Percentiles rank a stretch among this genome's conserved stretches.
phyloP scores from a whole-genome alignment of 2,888 invertebrate species.

The Smittia sp. region DNA sequence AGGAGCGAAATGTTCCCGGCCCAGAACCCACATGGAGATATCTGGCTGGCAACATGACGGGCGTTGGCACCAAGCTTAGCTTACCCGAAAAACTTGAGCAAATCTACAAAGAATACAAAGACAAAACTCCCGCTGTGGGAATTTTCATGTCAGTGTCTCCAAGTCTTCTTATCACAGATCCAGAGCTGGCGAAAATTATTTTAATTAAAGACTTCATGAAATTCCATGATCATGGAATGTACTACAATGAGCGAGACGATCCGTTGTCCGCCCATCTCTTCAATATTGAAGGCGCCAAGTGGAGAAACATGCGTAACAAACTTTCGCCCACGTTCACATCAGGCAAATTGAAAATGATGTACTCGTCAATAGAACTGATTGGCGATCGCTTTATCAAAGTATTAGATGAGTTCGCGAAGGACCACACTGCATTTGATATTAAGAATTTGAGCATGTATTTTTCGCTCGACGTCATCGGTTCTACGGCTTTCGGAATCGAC shows the following conservation, averaged over 20 bases:
- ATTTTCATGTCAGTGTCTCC: conserved; percentile 42
- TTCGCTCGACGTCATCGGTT: conserved; percentile 45
- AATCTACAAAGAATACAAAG: conserved; percentile 42
- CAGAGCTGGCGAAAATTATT: conserved; percentile 43
- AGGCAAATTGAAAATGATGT: conserved; percentile 47
- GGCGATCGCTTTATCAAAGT: conserved; percentile 42
- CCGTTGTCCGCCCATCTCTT: conserved; percentile 43
- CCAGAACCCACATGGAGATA: conserved; percentile 41
- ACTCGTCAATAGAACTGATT: conserved; percentile 45
- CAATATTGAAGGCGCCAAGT: conserved; percentile 43
- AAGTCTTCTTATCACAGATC: conserved; percentile 39
- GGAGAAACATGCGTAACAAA: conserved; percentile 43
- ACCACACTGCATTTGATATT: background rate
- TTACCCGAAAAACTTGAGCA: background rate
- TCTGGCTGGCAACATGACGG: conserved; percentile 43
- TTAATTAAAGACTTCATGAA: conserved; percentile 42
- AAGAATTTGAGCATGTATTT: conserved; percentile 33
- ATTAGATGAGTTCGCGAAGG: conserved; percentile 20
- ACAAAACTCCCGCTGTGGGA: conserved; percentile 42
- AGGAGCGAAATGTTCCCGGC: conserved; percentile 42
- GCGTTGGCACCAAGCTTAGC: conserved; percentile 2
- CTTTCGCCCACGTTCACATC: conserved; percentile 43
- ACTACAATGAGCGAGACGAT: conserved; percentile 43
- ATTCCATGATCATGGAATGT: conserved; percentile 43
- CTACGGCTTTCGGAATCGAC: conserved; percentile 51